These are phyloP conservation scores for Eidolon dupreanum DNA, from an alignment of 2,797 vertebrate genomes.

Conservation along the genomic window DNA sequence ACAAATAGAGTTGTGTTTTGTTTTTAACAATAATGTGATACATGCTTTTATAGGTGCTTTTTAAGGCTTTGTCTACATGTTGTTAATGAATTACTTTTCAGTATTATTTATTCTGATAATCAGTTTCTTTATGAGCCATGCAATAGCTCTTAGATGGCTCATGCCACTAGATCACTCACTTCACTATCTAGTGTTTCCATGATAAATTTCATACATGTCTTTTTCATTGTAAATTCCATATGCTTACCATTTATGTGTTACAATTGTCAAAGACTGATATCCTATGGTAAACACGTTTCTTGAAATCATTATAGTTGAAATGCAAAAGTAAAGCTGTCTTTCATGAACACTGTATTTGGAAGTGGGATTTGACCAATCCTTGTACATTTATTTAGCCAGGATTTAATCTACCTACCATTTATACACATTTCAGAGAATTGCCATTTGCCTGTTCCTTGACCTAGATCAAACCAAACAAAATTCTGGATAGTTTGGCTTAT, in stretches of 20 bases:
- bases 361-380: slow-evolving; percentile 22
- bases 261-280: neutral
- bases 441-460: neutral
- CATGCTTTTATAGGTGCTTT: neutral
- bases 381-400: neutral
- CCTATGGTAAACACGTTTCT: slow-evolving; percentile 11
- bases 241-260: neutral
- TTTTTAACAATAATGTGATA: neutral
- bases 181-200: neutral
- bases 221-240: neutral
- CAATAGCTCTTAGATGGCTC: neutral
- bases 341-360: slow-evolving; percentile 12
- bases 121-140: neutral
- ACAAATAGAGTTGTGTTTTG: neutral
- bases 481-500: neutral
- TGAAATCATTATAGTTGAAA: neutral
- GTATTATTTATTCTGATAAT: slow-evolving; percentile 14
- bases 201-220: neutral
- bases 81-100: slow-evolving; percentile 2
- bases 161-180: neutral
- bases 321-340: neutral
- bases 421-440: neutral
- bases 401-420: neutral
- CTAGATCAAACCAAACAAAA: slow-evolving; percentile 19
- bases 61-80: neutral